These are phyloP conservation scores for Apamea sordens DNA, from an alignment of 2,888 invertebrate genomes.

Conservation along the genomic window DNA sequence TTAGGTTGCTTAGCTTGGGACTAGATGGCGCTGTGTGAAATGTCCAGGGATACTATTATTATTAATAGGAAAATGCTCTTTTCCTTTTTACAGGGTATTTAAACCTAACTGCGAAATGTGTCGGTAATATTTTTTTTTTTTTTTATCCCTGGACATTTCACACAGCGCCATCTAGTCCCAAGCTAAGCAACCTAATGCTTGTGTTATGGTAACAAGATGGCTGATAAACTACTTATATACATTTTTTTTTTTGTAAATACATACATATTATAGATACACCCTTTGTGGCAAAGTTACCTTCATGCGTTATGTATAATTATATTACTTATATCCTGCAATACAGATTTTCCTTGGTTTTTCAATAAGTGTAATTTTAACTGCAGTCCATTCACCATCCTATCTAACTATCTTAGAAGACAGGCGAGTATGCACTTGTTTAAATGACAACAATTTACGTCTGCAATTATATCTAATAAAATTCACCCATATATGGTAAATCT, in stretches of 20 bases:
- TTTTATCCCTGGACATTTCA: too few relatives aligned
- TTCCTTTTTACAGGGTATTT: not conserved
- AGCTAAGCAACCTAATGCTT: too few relatives aligned
- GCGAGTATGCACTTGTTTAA: not conserved
- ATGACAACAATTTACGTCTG: slow-evolving; percentile 15
- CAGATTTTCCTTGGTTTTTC: not conserved
- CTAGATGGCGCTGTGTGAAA: too few relatives aligned
- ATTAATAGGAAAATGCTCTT: not conserved
- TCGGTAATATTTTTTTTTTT: too few relatives aligned
- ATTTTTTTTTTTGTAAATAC: too few relatives aligned
- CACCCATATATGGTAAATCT: slow-evolving; percentile 32
- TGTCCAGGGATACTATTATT: too few relatives aligned
- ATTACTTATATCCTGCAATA: not conserved
- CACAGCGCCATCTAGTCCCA: too few relatives aligned
- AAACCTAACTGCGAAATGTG: not conserved
- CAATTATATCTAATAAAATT: slow-evolving; percentile 32
- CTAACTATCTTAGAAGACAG: not conserved
- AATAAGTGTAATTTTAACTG: not conserved
- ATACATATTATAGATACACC: too few relatives aligned
- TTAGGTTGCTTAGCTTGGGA: too few relatives aligned
- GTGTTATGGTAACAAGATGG: too few relatives aligned
- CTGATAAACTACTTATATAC: too few relatives aligned
- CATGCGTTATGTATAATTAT: not conserved
- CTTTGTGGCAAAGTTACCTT: too few relatives aligned
- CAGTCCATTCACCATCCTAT: not conserved